A percentile compares a stretch with the other conserved stretches of the same genome.
These are phyloP conservation scores for Colistium nudipinnis DNA, from an alignment of 2,113 vertebrate species.

Conservation along the genomic window DNA sequence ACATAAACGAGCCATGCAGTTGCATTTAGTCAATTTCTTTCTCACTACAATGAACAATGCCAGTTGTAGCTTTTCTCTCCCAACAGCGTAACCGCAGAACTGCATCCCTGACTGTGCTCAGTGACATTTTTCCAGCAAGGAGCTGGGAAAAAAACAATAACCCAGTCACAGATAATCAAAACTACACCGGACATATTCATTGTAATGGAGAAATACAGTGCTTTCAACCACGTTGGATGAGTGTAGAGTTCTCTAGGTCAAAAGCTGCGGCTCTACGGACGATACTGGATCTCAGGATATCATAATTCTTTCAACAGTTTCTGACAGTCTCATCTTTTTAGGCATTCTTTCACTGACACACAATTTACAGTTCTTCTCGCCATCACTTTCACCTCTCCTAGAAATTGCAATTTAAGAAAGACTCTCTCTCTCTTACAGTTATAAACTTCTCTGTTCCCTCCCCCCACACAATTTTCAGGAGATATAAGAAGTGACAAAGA, in stretches of 20 bases:
- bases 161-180: neutral
- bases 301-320: neutral
- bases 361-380: neutral
- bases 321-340: neutral
- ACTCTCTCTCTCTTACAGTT: neutral
- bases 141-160: neutral
- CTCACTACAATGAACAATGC: neutral
- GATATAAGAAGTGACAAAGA: neutral
- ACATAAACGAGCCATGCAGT: neutral
- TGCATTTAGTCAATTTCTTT: neutral
- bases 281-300: neutral
- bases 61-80: conserved; percentile 6
- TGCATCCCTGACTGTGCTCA: neutral
- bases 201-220: neutral
- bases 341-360: neutral
- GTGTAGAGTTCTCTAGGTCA: neutral
- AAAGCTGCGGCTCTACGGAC: neutral
- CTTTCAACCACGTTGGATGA: neutral
- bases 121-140: neutral
- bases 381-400: neutral
- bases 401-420: conserved; percentile 1
- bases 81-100: conserved; percentile 4
- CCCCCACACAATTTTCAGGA: neutral
- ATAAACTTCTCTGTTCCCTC: neutral
- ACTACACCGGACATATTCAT: neutral